These are phyloP conservation scores for Cryptocheilus praepositus DNA, from an alignment of 2,888 invertebrate species.

Conservation along the genomic window DNA sequence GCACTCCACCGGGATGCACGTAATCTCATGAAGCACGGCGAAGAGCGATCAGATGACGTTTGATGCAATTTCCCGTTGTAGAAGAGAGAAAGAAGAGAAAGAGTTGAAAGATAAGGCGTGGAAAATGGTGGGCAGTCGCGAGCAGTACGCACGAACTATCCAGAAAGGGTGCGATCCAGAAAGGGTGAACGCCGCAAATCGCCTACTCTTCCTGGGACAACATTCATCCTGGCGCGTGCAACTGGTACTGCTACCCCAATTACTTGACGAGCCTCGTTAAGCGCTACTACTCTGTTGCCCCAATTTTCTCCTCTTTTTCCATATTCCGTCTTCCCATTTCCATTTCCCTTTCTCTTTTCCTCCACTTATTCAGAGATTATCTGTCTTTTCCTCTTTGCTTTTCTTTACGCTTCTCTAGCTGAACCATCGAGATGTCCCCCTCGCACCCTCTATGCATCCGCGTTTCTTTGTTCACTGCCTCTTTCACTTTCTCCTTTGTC, in stretches of 20 bases:
- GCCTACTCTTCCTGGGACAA: constrained; percentile 48
- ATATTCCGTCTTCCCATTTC: not conserved
- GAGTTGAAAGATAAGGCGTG: too few relatives aligned
- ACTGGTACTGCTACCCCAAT: constrained; percentile 67
- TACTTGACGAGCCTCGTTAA: constrained; percentile 60
- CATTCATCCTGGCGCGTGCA: constrained; percentile 63
- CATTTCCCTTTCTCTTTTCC: not conserved
- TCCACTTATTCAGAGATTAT: not conserved
- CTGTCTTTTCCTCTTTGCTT: not conserved
- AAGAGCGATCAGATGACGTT: too few relatives aligned
- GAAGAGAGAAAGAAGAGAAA: too few relatives aligned
- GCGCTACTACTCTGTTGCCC: constrained; percentile 24
- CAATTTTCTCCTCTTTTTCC: too few relatives aligned
- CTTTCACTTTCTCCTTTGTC: too few relatives aligned
- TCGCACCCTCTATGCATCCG: not conserved
- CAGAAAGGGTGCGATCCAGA: too few relatives aligned
- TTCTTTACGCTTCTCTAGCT: not conserved
- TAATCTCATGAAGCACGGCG: too few relatives aligned
- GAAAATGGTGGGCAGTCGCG: not conserved
- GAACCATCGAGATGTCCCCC: too few relatives aligned
- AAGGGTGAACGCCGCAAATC: constrained; percentile 10
- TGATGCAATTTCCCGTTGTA: too few relatives aligned
- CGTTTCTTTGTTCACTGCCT: too few relatives aligned
- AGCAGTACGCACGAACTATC: too few relatives aligned
- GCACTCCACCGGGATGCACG: too few relatives aligned